Percentiles rank a stretch among this genome's conserved stretches.
Evolutionary conservation across 1,140 invertebrate species (phyloP).

Genomic region (Orius laevigatus): DNA sequence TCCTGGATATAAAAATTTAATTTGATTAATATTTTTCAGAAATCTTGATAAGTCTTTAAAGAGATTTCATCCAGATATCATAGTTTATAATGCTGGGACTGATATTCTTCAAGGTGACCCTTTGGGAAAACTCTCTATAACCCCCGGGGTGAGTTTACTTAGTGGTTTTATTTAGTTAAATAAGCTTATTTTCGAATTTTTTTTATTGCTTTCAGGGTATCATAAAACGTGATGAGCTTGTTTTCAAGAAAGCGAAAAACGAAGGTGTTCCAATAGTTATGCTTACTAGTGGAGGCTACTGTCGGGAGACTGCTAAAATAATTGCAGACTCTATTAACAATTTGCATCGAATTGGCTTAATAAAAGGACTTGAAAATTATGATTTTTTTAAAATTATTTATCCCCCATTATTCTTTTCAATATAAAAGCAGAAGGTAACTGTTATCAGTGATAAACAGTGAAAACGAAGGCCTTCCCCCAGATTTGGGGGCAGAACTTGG

Average conservation of each 20-base stretch:
- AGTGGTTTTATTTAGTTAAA: not conserved
- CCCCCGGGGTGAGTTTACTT: constrained; percentile 36
- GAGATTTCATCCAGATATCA: constrained; percentile 60
- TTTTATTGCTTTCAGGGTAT: constrained; percentile 42
- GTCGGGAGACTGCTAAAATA: constrained; percentile 51
- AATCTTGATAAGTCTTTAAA: constrained; percentile 44
- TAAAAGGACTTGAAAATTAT: constrained; percentile 13
- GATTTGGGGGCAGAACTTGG: too few relatives aligned
- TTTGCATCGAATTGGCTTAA: constrained; percentile 32
- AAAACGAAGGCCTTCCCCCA: too few relatives aligned
- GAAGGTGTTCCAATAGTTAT: constrained; percentile 63
- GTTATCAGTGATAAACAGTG: too few relatives aligned
- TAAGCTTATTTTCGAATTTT: not conserved
- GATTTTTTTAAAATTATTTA: not conserved
- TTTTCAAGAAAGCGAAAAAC: constrained; percentile 51
- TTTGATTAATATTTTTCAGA: constrained; percentile 25
- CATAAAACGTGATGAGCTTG: constrained; percentile 63
- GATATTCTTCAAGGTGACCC: constrained; percentile 65
- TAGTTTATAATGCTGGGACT: constrained; percentile 80
- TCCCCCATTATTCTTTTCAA: not conserved
- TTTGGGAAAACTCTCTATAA: constrained; percentile 50
- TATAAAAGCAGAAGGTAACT: too few relatives aligned
- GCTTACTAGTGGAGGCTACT: constrained; percentile 77
- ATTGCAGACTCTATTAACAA: constrained; percentile 71
- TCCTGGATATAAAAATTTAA: constrained; percentile 1